These are phyloP conservation scores for Campopleginae sp. DNA, from an alignment of 2,888 invertebrate species.

Conservation along the genomic window DNA sequence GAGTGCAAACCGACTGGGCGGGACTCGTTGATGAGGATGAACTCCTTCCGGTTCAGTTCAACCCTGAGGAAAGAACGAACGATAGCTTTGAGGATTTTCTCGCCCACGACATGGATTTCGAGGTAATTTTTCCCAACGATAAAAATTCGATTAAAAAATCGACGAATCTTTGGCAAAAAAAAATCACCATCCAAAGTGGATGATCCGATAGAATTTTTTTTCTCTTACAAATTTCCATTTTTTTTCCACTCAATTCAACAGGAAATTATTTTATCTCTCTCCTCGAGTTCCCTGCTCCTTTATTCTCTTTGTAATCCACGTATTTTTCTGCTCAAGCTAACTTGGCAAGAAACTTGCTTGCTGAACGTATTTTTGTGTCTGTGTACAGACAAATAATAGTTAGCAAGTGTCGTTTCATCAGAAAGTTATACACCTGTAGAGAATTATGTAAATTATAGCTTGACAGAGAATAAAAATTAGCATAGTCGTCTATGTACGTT, in stretches of 20 bases:
- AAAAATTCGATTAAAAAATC: neutral
- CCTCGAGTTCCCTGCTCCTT: neutral
- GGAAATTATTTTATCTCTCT: neutral
- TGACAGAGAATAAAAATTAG: neutral
- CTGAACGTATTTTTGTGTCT: neutral
- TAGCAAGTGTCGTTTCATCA: neutral
- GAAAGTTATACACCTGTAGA: conserved; percentile 11
- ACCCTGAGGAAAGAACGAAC: conserved; percentile 80
- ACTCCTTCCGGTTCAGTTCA: conserved; percentile 74
- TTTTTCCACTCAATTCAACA: neutral
- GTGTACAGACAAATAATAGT: conserved; percentile 3
- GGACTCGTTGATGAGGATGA: conserved; percentile 81
- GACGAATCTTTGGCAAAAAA: neutral
- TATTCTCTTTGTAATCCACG: neutral
- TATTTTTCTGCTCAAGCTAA: neutral
- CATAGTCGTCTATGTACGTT: neutral
- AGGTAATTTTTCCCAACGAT: conserved; percentile 81
- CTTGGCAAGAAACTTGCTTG: neutral
- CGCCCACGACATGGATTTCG: conserved; percentile 86
- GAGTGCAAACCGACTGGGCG: conserved; percentile 86
- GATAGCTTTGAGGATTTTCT: conserved; percentile 86
- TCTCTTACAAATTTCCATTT: neutral
- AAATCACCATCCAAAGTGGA: neutral
- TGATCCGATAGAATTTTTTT: neutral
- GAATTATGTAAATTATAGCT: conserved; percentile 9